Base-by-base conservation (phyloP, 2,888 invertebrate species). In the Amiota minor region DNA sequence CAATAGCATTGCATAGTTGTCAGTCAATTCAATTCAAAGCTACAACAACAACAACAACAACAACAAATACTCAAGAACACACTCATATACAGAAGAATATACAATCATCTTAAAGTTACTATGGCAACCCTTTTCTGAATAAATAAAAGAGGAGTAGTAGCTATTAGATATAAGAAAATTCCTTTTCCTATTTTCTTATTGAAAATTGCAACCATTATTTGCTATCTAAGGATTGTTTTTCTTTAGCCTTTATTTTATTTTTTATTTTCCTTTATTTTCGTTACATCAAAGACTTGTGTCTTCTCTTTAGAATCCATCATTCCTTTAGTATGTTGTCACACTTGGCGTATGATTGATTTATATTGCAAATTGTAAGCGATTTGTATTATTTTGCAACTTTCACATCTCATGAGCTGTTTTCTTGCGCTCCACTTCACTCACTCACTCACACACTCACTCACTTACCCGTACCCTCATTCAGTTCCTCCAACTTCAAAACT, bases 341-440 rank as follows among this genome's bases (percentile, higher is more conserved):
- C 45, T 45, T 62, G 62, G 23, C 62, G 62, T 35, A 62, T 62
- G 62, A 62, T 62, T 62, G 62, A 62, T 62, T 62, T 62, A 35
- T 62, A 18, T 62, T 18, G n/a, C 62, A 62, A 62, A 35, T 62
- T 45, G 11, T 35, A 62, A 6, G 45, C 62, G n/a, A 18, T 59
- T 20, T 20, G 18, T 18, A 14, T 59, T 20, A 9, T 10, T 59
- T 18, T 20, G 6, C n/a, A 50, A 50, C 53, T n/a, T n/a, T 50
- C 53, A 3, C 14, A 50, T 50, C 14, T 2, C 12, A n/a, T 50
- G 53, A 50, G 53, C n/a, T 50, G 35, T 8, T 35, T 35, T 35
- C 35, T 35, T 35, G 6, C 35, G 35, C n/a, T 50, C 53, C n/a
- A n/a, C 2, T n/a, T 50, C n/a, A n/a, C 12, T 50, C n/a, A 56